Base-by-base conservation (phyloP, 1,140 invertebrate genomes). In the Diorhabda elongata region DNA sequence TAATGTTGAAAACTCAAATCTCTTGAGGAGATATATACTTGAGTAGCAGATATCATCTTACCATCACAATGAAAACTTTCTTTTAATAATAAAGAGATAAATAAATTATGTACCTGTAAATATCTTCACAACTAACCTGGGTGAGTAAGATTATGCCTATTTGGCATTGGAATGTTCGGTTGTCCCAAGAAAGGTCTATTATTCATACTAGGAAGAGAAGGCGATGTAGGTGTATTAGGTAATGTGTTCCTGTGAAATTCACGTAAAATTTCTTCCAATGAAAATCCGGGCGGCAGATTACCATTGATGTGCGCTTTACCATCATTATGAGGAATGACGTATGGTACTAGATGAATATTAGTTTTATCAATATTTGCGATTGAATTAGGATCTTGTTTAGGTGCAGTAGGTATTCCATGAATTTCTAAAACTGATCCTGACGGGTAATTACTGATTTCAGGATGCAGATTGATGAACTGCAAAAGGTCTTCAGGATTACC, bases 351-450 rank as follows among this genome's bases (percentile, higher is more conserved):
- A 68, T 61, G 58, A 58, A 58, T 58, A 61, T 71, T 7, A 41
- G 42, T 56, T 71, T 71, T 67, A 9, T 44, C 42, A 11, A 26
- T 4, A 9, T 67, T 9, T 41, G 9, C 2, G 6, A 5, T 44
- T 8, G 44, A 42, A 56, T 56, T 70, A 8, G 41, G 11, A 7
- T 64, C 42, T 3, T 42, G 59, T 45, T 58, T n/a, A 4, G n/a
- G 7, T 6, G 52, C 47, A 11, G 41, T 26, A 5, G 72, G 68
- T 42, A 80, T 41, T 61, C 73, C 77, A 61, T 81, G 80, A 62
- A 81, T 76, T 72, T 81, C 79, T 8, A 80, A 58, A 42, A 80
- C 76, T 26, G 80, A 78, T 41, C 80, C 80, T 5, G 75, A 69
- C 42, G 80, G 80, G 69, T 79, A 79, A 69, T 79, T 77, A 41